Base-by-base conservation (phyloP, 2,797 vertebrate genomes). In the Brachyrhaphis roseni region DNA sequence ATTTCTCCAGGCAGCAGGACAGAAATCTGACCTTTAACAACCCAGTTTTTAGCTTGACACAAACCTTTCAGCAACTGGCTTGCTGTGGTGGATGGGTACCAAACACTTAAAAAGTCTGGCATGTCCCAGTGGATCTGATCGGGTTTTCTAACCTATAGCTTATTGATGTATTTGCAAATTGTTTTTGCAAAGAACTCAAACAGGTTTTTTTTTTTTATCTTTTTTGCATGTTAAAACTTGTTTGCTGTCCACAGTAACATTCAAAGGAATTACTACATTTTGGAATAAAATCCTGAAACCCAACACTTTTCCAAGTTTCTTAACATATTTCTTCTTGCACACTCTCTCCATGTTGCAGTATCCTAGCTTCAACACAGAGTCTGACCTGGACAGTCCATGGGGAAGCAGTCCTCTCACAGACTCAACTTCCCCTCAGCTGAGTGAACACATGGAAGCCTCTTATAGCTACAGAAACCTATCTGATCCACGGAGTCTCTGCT, bases 321-420 rank as follows among this genome's bases (percentile, higher is more conserved):
- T 4, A 20, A 26, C 8, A 20, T 16, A 16, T 55, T 72, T 28
- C 39, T 31, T 12, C 26, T 13, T 10, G 2, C 53, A 0, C 7
- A 13, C 4, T 49, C 41, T 11, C 43, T 15, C 80, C 28, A 46
- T 41, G 1, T 71, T 93, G 45, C 93, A 99, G 98, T 98, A 97
- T 91, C 94, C 97, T 20, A 96, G 97, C 89, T 99, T 98, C 91
- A 97, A 97, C 88, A 93, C 96, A 0, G 98, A 99, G 86, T 98
- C 98, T 0, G 97, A 99, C 88, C 97, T 97, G 3, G 98, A 98
- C 83, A 98, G 98, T 85, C 97, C 97, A 1, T 99, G 98, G 98
- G 97, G 97, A 2, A 97, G 97, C 81, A 99, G 97, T 76, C 98
- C 98, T 0, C 93, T 98, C 86, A 98, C 97, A 0, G 98, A 98